Base-by-base conservation (phyloP, 37 sponge, comb jelly and placozoan genomes). In the Diacarnus erythraeanus region DNA sequence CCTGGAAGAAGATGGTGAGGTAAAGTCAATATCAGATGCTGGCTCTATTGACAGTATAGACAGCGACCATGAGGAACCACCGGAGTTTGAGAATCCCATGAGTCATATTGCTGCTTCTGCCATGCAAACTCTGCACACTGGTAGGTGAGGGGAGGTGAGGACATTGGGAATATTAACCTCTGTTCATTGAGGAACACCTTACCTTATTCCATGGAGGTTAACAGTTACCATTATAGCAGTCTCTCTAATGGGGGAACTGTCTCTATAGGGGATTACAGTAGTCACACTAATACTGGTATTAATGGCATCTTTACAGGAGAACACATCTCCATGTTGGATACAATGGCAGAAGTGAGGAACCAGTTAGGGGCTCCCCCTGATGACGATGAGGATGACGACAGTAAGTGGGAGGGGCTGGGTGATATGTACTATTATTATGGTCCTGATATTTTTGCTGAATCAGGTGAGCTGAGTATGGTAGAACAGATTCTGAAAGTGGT, bases 21-120 rank as follows among this genome's bases (percentile, higher is more conserved):
- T 83, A 10, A 38, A 57, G 31, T 81, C 73, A 22, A 41, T 58
- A 27, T 69, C 69, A 15, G 84, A 83, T n/a, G 77, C 77, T 42
- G 77, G 77, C 17, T 66, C 40, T 36, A 23, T 83, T 27, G 84
- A 83, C 84, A 65, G 67, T 12, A 56, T 80, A 0, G 80, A 69
- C 58, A 42, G 59, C 33, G 57, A 80, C 10, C 59, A 80, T 38
- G 71, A 71, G n/a, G 79, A 27, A 37, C 69, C 84, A 21, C 30
- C 42, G 8, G 67, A 83, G 10, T 36, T 70, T 20, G 67, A 74
- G 31, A 44, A 75, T 56, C 75, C 75, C 37, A 36, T 58, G 60
- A 44, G 76, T 58, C 18, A 43, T 8, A 27, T 21, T 9, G 44
- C 26, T 22, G 54, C 29, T 40, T n/a, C 31, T 47, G 38, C 17